phyloP scores from a whole-genome alignment of 2,888 invertebrate genomes.

The Meandrusa payeni region DNA sequence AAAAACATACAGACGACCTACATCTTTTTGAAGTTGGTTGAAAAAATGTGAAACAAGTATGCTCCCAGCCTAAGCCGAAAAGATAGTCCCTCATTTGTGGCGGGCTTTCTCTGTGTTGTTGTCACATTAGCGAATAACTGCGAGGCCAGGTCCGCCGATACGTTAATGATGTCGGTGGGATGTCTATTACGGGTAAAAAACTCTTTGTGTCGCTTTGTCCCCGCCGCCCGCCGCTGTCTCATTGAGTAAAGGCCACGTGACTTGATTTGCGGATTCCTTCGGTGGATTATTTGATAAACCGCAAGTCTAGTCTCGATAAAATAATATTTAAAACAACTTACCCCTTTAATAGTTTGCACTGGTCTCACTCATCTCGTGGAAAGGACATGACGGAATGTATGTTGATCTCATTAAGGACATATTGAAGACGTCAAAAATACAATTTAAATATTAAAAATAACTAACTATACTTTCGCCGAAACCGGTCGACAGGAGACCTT shows the following conservation, averaged over 20 bases:
- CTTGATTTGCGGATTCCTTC: constrained; percentile 23
- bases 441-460: no score
- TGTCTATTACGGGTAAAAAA: constrained; percentile 69
- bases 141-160: constrained; percentile 66
- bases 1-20: no score
- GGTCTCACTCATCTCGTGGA: no score
- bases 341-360: no score
- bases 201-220: constrained; percentile 49
- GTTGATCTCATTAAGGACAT: no score
- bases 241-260: constrained; percentile 26
- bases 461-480: no score
- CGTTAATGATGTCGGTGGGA: constrained; percentile 76
- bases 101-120: constrained; percentile 75
- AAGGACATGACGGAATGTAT: no score
- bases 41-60: constrained; percentile 42
- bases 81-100: constrained; percentile 74
- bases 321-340: no score
- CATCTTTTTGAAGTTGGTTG: no score
- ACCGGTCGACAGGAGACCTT: no score
- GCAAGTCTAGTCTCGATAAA: not conserved
- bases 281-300: constrained; percentile 6
- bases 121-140: constrained; percentile 80
- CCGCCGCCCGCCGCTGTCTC: constrained; percentile 23
- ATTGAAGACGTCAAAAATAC: no score
- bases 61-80: constrained; percentile 54